Evolutionary conservation across 2,888 invertebrate species (phyloP).

Genomic region (Masnerella sp.): DNA sequence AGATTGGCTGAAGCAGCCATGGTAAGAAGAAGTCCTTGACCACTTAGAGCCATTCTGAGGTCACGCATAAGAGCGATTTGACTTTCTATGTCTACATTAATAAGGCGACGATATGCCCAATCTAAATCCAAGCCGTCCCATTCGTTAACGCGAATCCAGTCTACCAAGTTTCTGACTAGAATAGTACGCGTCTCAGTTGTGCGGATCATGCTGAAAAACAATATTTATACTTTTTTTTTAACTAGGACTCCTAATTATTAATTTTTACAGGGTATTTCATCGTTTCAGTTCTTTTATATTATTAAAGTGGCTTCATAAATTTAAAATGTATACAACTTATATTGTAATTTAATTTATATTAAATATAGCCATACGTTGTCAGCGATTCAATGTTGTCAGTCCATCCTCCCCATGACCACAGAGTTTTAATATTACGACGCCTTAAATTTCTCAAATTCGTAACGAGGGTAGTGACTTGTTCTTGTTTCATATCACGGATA

Average conservation of each 20-base stretch:
- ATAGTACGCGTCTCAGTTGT: not conserved
- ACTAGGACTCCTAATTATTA: too few species aligned
- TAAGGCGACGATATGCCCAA: not conserved
- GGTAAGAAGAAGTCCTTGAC: constrained; percentile 12
- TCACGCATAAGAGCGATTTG: constrained; percentile 16
- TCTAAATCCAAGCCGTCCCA: constrained; percentile 36
- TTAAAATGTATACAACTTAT: too few species aligned
- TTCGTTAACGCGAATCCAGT: constrained; percentile 1
- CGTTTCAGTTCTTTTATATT: too few species aligned
- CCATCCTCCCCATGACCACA: constrained; percentile 25
- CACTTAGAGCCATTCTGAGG: constrained; percentile 7
- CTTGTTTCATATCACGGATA: not conserved
- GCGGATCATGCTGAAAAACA: not conserved
- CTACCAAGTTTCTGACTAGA: not conserved
- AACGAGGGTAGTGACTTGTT: not conserved
- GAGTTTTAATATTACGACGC: constrained; percentile 3
- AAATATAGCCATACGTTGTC: not conserved
- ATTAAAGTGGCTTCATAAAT: too few species aligned
- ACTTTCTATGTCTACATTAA: constrained; percentile 8
- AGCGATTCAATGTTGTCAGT: not conserved
- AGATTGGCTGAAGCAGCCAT: not conserved
- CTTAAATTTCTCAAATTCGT: not conserved
- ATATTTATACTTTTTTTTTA: too few species aligned
- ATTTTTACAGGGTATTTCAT: too few species aligned
- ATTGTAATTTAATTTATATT: too few species aligned